Percentiles rank a stretch among this genome's conserved stretches.
phyloP scores from a whole-genome alignment of 1,140 invertebrate species.

The Brevipalpus yothersi region DNA sequence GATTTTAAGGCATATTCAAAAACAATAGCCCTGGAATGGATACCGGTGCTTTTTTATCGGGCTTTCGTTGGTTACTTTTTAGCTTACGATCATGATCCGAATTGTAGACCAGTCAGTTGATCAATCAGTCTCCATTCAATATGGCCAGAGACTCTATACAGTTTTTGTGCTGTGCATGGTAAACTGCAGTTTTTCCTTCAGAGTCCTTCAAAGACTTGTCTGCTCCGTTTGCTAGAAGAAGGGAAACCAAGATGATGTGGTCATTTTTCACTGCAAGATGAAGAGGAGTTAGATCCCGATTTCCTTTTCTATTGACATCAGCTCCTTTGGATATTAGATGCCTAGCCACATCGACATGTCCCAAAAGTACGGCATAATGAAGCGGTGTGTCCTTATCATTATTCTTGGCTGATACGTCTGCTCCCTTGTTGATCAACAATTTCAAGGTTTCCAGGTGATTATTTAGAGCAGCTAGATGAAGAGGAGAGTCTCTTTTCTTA shows the following conservation, averaged over 20 bases:
- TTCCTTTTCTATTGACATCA: not conserved
- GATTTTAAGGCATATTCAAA: too few relatives aligned
- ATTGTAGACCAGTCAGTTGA: too few relatives aligned
- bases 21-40: too few relatives aligned
- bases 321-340: not conserved
- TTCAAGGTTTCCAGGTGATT: not conserved
- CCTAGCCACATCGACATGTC: not conserved
- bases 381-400: not conserved
- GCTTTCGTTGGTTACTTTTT: too few relatives aligned
- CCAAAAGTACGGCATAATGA: not conserved
- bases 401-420: not conserved
- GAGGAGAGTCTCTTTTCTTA: not conserved
- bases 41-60: too few relatives aligned
- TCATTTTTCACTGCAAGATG: not conserved
- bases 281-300: not conserved
- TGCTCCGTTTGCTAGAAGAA: not conserved
- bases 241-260: not conserved
- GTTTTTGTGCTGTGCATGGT: not conserved
- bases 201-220: not conserved
- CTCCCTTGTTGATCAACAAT: not conserved
- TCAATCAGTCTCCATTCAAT: too few relatives aligned
- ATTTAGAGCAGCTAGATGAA: not conserved
- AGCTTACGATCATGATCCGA: too few relatives aligned
- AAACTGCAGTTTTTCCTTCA: not conserved
- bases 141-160: too few relatives aligned